Percentiles rank a stretch among this genome's conserved stretches.
Conservation (phyloP, 2,113 vertebrate genomes). For the Psittacus erithacus region DNA sequence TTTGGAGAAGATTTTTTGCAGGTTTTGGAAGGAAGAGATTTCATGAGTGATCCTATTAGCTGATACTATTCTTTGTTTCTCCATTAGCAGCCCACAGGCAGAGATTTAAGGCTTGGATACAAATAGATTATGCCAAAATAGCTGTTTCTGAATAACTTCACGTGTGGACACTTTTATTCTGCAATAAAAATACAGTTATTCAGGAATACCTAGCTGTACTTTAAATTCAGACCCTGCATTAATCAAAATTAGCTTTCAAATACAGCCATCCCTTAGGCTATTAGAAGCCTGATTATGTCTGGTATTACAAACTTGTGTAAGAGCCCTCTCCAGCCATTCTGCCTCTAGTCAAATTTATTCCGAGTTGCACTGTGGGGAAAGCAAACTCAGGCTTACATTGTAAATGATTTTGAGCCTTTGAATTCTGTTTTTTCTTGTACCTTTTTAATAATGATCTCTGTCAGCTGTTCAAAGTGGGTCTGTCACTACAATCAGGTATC, state of each 20-base stretch:
- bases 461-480: slow-evolving; percentile 7
- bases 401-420: slow-evolving; percentile 16
- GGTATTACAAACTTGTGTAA: slow-evolving; percentile 4
- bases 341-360: slow-evolving; percentile 50
- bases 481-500: slow-evolving; percentile 59
- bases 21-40: slow-evolving; percentile 38
- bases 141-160: slow-evolving; percentile 53
- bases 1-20: neutral
- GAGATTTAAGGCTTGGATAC: slow-evolving; percentile 13
- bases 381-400: neutral
- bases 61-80: slow-evolving; percentile 53
- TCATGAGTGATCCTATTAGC: slow-evolving; percentile 42
- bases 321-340: slow-evolving; percentile 13
- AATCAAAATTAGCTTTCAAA: slow-evolving; percentile 66
- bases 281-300: slow-evolving; percentile 43
- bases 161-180: slow-evolving; percentile 26
- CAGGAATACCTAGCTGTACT: slow-evolving; percentile 44
- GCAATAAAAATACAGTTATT: slow-evolving; percentile 43
- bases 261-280: slow-evolving; percentile 43
- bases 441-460: neutral
- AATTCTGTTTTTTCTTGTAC: neutral
- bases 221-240: slow-evolving; percentile 55
- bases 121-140: slow-evolving; percentile 49
- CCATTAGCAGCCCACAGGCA: slow-evolving; percentile 43
- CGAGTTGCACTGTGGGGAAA: neutral